Conservation (phyloP, 2,797 vertebrate species). For the Cyclopterus lumpus region DNA sequence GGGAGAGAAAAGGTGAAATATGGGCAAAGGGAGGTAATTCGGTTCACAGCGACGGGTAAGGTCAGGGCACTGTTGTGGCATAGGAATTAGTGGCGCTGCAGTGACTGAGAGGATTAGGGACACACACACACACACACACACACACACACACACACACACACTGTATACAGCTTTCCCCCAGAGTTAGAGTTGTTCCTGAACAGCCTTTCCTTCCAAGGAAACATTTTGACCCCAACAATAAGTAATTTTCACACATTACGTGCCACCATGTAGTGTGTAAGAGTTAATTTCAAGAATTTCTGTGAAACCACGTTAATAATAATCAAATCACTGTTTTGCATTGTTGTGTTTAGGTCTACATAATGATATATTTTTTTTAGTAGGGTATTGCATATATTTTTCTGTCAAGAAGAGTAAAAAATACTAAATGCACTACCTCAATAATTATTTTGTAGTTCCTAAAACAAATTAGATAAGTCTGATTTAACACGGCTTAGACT, state of each 20-base stretch:
- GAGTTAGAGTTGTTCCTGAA: constrained; percentile 2
- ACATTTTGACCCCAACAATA: neutral
- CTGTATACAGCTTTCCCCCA: neutral
- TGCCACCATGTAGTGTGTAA: no score
- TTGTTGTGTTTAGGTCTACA: neutral
- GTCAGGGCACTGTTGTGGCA: constrained; percentile 39
- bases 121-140: constrained; percentile 11
- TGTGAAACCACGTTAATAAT: no score
- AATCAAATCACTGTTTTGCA: neutral
- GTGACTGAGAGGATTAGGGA: constrained; percentile 54
- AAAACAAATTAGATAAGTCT: neutral
- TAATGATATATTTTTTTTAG: no score
- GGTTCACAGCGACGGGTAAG: constrained; percentile 55
- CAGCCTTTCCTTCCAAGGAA: neutral
- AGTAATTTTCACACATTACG: neutral
- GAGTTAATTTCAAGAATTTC: no score
- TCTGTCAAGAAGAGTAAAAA: no score
- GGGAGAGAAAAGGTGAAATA: constrained; percentile 8
- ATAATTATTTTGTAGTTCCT: neutral
- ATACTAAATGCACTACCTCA: neutral
- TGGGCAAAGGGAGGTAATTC: constrained; percentile 44
- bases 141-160: neutral
- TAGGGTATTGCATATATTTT: no score
- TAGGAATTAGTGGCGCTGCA: constrained; percentile 38
- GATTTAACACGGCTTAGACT: neutral